A percentile compares a stretch with the other conserved stretches of the same genome.
These are phyloP conservation scores for Vicugna pacos DNA, from an alignment of 2,113 vertebrate genomes.

Conservation along the genomic window DNA sequence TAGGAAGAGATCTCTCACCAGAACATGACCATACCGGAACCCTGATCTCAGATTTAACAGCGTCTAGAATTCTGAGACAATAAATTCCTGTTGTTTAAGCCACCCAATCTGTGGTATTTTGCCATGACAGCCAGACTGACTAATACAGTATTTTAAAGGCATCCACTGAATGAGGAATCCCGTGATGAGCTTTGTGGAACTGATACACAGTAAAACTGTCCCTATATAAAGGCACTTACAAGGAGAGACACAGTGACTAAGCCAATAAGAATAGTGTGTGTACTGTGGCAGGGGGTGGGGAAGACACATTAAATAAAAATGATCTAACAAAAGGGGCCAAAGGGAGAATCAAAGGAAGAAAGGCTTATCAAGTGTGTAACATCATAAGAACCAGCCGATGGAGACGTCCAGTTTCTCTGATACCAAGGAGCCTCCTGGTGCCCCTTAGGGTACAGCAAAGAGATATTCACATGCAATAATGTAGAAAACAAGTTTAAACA, in stretches of 20 bases:
- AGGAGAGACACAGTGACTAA: background rate
- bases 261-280: background rate
- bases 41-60: background rate
- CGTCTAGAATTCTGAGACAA: background rate
- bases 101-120: background rate
- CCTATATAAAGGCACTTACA: background rate
- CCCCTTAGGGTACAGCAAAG: background rate
- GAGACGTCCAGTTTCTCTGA: background rate
- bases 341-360: background rate
- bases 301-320: background rate
- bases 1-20: background rate
- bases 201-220: background rate
- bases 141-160: background rate
- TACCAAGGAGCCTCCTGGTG: background rate
- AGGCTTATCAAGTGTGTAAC: background rate
- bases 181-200: background rate
- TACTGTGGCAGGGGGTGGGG: fast-evolving
- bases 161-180: background rate
- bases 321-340: background rate
- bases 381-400: background rate
- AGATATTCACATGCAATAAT: background rate
- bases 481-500: background rate
- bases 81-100: background rate
- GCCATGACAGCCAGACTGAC: background rate
- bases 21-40: background rate